phyloP scores from a whole-genome alignment of 2,113 vertebrate genomes.

The Myotis lucifugus region DNA sequence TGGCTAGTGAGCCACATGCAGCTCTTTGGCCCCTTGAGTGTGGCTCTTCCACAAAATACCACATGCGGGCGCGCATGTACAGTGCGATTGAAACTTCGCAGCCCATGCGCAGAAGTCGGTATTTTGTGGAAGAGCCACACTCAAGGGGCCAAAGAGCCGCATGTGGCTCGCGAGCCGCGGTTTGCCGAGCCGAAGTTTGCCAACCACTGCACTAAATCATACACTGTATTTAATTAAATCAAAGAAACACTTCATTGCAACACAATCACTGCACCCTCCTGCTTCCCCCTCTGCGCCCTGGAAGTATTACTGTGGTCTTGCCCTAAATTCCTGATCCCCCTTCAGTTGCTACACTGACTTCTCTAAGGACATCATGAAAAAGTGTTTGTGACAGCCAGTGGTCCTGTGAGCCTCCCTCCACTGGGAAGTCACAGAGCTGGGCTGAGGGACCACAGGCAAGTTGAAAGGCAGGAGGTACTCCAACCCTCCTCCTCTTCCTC shows the following conservation, averaged over 20 bases:
- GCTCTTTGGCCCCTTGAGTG: too few species aligned
- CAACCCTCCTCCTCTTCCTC: not conserved
- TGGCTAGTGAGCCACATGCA: too few species aligned
- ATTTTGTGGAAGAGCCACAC: too few species aligned
- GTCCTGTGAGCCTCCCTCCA: not conserved
- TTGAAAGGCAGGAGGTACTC: not conserved
- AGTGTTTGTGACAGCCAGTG: not conserved
- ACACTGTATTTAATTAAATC: slow-evolving; percentile 75
- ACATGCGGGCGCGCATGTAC: too few species aligned
- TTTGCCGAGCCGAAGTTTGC: too few species aligned
- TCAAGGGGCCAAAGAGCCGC: too few species aligned
- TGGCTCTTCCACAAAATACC: too few species aligned
- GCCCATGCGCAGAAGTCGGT: too few species aligned
- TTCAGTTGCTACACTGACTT: not conserved
- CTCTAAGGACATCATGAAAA: not conserved
- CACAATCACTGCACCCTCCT: slow-evolving; percentile 29
- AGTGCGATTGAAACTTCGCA: too few species aligned
- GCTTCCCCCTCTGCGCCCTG: not conserved
- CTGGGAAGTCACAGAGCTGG: not conserved
- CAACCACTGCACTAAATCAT: slow-evolving; percentile 76
- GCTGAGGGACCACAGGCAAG: not conserved
- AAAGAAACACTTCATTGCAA: slow-evolving; percentile 71
- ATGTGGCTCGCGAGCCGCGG: too few species aligned
- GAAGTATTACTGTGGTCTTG: not conserved
- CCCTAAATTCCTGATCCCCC: not conserved